Evolutionary conservation across 1,140 invertebrate genomes (phyloP).

Genomic region (Glossosoma conforme): DNA sequence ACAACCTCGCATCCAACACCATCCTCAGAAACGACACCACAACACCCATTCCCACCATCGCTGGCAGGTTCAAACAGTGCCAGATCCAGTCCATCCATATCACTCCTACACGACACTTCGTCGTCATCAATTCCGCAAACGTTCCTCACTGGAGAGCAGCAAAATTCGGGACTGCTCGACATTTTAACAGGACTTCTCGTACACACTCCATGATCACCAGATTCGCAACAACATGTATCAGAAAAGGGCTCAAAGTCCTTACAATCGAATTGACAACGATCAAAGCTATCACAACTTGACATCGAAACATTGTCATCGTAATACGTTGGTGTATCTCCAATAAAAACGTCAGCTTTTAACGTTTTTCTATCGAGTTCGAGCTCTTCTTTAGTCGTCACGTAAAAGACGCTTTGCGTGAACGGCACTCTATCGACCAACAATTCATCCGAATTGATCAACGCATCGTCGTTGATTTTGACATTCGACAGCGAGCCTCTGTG

Average conservation of each 20-base stretch:
- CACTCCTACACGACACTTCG: constrained; percentile 49
- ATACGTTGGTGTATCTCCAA: constrained; percentile 37
- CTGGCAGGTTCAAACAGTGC: constrained; percentile 59
- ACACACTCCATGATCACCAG: constrained; percentile 45
- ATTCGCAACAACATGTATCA: constrained; percentile 50
- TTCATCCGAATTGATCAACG: constrained; percentile 31
- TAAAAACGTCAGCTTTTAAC: constrained; percentile 40
- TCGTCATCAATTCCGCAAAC: constrained; percentile 44
- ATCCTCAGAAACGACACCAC: too few relatives aligned
- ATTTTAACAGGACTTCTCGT: constrained; percentile 47
- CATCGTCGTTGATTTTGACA: constrained; percentile 35
- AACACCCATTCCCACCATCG: constrained; percentile 36
- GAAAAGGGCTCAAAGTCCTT: constrained; percentile 54
- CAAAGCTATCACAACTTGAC: constrained; percentile 49
- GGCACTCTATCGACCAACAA: constrained; percentile 44
- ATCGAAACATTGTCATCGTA: constrained; percentile 43
- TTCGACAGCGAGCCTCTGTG: constrained; percentile 36
- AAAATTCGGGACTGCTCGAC: constrained; percentile 40
- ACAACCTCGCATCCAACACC: neutral
- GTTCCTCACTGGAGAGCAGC: constrained; percentile 38
- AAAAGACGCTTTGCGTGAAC: constrained; percentile 45
- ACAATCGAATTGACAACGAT: constrained; percentile 48
- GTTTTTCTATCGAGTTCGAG: too few relatives aligned
- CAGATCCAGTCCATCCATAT: constrained; percentile 64
- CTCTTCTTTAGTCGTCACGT: constrained; percentile 41